Conservation (phyloP, 1,140 invertebrate species). For the Drosophila melanogaster region Release_6_plus_ISO1_MT NC_004354.4:5885001-5885500, state of each 20-base stretch:
- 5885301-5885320: background rate
- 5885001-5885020: conserved; percentile 6
- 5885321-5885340: too few species aligned
- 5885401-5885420: background rate
- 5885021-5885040: conserved; percentile 14
- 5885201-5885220: too few species aligned
- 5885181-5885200: conserved; percentile 1
- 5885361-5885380: too few species aligned
- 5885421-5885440: background rate
- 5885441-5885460: conserved; percentile 21
- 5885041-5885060: conserved; percentile 30
- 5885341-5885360: too few species aligned
- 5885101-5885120: conserved; percentile 2
- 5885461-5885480: conserved; percentile 30
- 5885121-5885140: background rate
- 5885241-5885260: too few species aligned
- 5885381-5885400: too few species aligned
- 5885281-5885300: background rate
- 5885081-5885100: conserved; percentile 26
- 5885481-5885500: conserved; percentile 30
- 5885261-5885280: conserved; percentile 1
- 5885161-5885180: background rate
- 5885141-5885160: background rate
- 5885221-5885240: background rate
- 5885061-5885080: conserved; percentile 6